Base-by-base conservation (phyloP, 2,797 vertebrate genomes). In the Agapornis canus region DNA sequence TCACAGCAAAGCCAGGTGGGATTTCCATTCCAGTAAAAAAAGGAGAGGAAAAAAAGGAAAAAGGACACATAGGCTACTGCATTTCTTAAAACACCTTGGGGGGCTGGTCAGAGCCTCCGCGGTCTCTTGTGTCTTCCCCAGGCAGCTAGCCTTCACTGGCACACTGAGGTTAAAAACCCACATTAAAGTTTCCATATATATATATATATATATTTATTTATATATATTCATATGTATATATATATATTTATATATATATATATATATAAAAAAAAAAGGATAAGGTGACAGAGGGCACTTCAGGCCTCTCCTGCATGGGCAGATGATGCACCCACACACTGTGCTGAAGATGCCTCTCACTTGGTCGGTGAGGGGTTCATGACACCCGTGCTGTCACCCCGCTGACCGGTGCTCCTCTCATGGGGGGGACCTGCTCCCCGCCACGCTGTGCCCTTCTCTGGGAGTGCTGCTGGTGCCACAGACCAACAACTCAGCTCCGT, bases 1-100 rank as follows among this genome's bases (percentile, higher is more conserved):
- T 84, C 95, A 95, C 90, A 96, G 96, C 95, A 93, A 96, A 97
- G 96, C 88, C 65, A 64, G 79, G 86, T 84, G 79, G 86, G 76
- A 90, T 65, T 94, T 90, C 77, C 47, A 47, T 87, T 82, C 0
- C 5, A 70, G 52, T 85, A 13, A 48, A 91, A 87, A 92, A 76
- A 35, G 10, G 3, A 13, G 1, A 1, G 4, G 3, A 5, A 8
- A 32, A 2, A 40, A 52, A 52, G 48, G 70, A 54, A 54, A 51
- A 77, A 82, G 79, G 43, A 63, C 66, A 91, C 11, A 35, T 37
- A 94, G 43, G 78, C 75, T 89, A 92, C 91, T 89, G 84, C 37
- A 27, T 87, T 82, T 95, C 94, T 87, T 39, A 75, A 91, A 94
- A 72, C 60, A 66, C 89, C 92, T 86, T 80, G 89, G 57, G 85